These are phyloP conservation scores for Crotalus horridus DNA, from an alignment of 2,113 vertebrate genomes.

Conservation along the genomic window DNA sequence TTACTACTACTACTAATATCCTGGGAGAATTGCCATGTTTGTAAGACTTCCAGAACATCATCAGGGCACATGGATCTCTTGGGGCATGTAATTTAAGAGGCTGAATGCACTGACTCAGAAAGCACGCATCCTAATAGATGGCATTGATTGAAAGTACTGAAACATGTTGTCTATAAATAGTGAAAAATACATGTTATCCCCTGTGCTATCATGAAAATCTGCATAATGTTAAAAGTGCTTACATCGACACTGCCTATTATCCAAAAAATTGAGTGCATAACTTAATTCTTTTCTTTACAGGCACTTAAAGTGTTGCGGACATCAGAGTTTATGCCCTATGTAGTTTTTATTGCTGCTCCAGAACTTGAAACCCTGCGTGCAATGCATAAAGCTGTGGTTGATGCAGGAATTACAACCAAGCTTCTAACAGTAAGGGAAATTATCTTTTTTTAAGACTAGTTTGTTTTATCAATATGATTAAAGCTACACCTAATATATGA, in stretches of 20 bases:
- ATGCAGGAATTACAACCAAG: constrained; percentile 96
- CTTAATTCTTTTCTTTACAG: constrained; percentile 63
- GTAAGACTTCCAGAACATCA: background rate
- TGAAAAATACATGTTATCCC: background rate
- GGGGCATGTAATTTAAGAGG: background rate
- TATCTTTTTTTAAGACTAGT: background rate
- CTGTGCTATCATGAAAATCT: background rate
- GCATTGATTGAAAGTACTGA: background rate
- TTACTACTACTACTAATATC: background rate
- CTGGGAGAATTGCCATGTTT: background rate
- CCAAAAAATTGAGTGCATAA: background rate
- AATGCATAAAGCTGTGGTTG: constrained; percentile 97
- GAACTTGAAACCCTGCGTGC: constrained; percentile 89
- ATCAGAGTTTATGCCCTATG: constrained; percentile 96
- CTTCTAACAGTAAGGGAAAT: constrained; percentile 85
- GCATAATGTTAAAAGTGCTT: background rate
- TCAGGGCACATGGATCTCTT: background rate
- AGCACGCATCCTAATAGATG: background rate
- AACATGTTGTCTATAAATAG: background rate
- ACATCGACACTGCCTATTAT: background rate
- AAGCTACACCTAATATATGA: background rate
- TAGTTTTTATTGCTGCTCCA: constrained; percentile 96
- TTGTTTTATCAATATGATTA: background rate
- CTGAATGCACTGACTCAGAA: background rate
- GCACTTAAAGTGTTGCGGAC: constrained; percentile 94